Percentiles rank a stretch among this genome's conserved stretches.
Conservation (phyloP, 2,888 invertebrate species). For the Leptopterna dolabrata region DNA sequence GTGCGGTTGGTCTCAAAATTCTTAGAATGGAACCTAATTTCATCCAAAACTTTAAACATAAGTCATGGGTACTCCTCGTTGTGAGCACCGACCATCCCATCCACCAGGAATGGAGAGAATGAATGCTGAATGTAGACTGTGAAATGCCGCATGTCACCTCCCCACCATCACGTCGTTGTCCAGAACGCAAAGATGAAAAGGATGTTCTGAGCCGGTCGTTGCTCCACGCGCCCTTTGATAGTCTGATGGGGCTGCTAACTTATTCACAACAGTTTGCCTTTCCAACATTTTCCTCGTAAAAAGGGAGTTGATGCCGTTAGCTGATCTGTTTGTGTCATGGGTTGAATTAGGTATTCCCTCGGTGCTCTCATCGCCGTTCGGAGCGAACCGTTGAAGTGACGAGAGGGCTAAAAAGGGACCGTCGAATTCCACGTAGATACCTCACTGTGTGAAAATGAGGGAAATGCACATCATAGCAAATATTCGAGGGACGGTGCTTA, state of each 20-base stretch:
- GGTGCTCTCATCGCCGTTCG: background rate
- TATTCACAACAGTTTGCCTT: background rate
- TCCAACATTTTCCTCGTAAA: background rate
- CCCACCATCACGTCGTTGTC: background rate
- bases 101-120: no score
- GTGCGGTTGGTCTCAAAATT: no score
- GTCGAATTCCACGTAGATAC: background rate
- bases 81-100: no score
- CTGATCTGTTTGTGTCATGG: background rate
- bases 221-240: background rate
- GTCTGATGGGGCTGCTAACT: background rate
- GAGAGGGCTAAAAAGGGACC: background rate
- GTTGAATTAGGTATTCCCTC: constrained; percentile 3
- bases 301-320: background rate
- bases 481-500: background rate
- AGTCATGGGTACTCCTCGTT: no score
- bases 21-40: no score
- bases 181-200: background rate
- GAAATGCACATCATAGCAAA: background rate
- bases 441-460: background rate
- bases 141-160: background rate
- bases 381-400: background rate
- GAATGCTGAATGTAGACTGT: background rate
- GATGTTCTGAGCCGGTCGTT: background rate
- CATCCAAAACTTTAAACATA: no score